phyloP scores from a whole-genome alignment of 2,113 vertebrate genomes.

The Nibea albiflora region DNA sequence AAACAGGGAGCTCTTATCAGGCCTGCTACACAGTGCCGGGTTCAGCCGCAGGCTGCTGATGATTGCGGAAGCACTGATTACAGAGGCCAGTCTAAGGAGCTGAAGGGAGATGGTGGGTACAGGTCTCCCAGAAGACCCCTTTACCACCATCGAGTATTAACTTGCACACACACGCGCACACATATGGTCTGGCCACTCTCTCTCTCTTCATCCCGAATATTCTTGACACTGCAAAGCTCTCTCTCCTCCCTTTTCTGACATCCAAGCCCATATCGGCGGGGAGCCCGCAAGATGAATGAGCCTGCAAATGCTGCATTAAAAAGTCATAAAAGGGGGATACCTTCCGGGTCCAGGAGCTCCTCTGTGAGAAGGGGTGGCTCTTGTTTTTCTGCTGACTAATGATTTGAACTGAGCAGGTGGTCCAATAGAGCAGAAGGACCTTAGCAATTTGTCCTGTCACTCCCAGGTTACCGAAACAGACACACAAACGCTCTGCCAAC shows the following conservation, averaged over 20 bases:
- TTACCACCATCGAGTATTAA: slow-evolving; percentile 46
- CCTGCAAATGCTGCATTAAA: slow-evolving; percentile 78
- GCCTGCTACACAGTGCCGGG: slow-evolving; percentile 30
- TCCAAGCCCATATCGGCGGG: slow-evolving; percentile 51
- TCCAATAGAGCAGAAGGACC: slow-evolving; percentile 45
- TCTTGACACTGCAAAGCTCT: slow-evolving; percentile 26
- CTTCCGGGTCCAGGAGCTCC: slow-evolving; percentile 67
- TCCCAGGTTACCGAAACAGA: slow-evolving; percentile 11
- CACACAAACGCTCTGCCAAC: slow-evolving; percentile 9
- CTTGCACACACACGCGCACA: slow-evolving; percentile 20
- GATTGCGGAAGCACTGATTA: slow-evolving; percentile 62
- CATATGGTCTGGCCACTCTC: slow-evolving; percentile 3
- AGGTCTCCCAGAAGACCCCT: slow-evolving; percentile 47
- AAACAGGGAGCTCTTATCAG: slow-evolving; percentile 68
- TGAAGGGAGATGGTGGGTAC: slow-evolving; percentile 34
- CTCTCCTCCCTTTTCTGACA: slow-evolving; percentile 44
- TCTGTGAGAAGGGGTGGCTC: slow-evolving; percentile 32
- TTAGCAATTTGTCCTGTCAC: slow-evolving; percentile 53
- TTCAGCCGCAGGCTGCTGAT: slow-evolving; percentile 47
- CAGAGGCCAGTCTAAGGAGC: slow-evolving; percentile 44
- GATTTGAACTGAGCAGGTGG: slow-evolving; percentile 57
- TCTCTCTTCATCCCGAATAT: slow-evolving; percentile 25
- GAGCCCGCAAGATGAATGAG: slow-evolving; percentile 73
- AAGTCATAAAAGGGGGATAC: slow-evolving; percentile 76
- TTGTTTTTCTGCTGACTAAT: slow-evolving; percentile 76